Evolutionary conservation across 2,797 vertebrate genomes (phyloP).

Genomic region (Pempheris klunzingeri): DNA sequence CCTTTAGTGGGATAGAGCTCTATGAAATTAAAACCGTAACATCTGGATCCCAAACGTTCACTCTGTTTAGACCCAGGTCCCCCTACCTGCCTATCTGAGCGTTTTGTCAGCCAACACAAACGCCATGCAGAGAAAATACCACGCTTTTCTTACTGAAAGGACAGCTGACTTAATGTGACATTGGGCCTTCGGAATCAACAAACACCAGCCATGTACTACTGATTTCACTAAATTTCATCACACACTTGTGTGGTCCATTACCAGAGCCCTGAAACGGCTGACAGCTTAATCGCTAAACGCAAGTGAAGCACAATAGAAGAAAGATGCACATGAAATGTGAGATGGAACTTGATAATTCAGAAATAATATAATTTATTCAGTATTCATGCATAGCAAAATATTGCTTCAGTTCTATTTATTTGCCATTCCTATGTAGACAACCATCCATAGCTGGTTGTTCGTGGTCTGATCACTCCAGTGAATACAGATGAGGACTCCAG

Average conservation of each 20-base stretch:
- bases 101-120: constrained; percentile 24
- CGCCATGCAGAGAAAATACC: constrained; percentile 15
- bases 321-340: constrained; percentile 1
- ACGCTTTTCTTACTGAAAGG: not conserved
- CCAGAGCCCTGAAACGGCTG: constrained; percentile 13
- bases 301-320: not conserved
- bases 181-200: not conserved
- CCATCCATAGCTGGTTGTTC: not conserved
- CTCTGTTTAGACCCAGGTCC: not conserved
- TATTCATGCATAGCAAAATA: not conserved
- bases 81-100: constrained; percentile 1
- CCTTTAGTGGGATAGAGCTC: not conserved
- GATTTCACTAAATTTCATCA: constrained; percentile 50
- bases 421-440: not conserved
- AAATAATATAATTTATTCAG: constrained; percentile 11
- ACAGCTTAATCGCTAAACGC: constrained; percentile 28
- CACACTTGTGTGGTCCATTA: constrained; percentile 35
- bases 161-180: not conserved
- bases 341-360: not conserved
- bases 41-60: not conserved
- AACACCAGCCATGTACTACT: not conserved
- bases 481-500: constrained; percentile 9
- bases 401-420: constrained; percentile 4
- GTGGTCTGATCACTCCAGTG: not conserved
- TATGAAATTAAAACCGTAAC: not conserved